Conservation (phyloP, 2,113 vertebrate species). For the Perognathus longimembris region DNA sequence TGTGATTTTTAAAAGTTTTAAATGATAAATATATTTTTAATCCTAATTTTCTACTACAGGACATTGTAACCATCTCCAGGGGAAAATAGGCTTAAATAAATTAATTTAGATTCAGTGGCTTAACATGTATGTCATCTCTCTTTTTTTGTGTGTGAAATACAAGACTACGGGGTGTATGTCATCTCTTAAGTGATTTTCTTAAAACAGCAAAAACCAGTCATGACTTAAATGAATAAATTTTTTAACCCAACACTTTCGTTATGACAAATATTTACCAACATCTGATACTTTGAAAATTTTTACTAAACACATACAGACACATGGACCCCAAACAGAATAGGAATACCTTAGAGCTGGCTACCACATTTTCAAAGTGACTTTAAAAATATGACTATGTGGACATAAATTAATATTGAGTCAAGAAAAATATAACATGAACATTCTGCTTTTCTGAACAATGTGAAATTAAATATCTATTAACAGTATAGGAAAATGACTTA, state of each 20-base stretch:
- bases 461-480: conserved; percentile 9
- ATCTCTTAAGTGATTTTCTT: conserved; percentile 46
- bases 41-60: conserved; percentile 12
- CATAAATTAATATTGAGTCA: conserved; percentile 20
- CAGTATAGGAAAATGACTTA: background rate
- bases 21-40: background rate
- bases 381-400: background rate
- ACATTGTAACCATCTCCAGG: background rate
- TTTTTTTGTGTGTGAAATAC: too few relatives aligned
- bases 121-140: conserved; percentile 25
- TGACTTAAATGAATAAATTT: conserved; percentile 11
- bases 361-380: conserved; percentile 48
- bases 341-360: background rate
- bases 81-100: background rate
- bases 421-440: background rate
- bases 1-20: conserved; percentile 11
- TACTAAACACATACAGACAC: background rate
- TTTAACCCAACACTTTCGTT: background rate
- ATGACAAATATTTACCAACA: conserved; percentile 16
- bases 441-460: conserved; percentile 24
- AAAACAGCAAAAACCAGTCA: conserved; percentile 26
- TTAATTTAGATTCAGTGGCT: conserved; percentile 30
- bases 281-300: background rate
- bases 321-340: background rate
- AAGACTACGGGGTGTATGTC: too few relatives aligned